These are phyloP conservation scores for Grallaria varia DNA, from an alignment of 2,113 vertebrate species.

Conservation along the genomic window DNA sequence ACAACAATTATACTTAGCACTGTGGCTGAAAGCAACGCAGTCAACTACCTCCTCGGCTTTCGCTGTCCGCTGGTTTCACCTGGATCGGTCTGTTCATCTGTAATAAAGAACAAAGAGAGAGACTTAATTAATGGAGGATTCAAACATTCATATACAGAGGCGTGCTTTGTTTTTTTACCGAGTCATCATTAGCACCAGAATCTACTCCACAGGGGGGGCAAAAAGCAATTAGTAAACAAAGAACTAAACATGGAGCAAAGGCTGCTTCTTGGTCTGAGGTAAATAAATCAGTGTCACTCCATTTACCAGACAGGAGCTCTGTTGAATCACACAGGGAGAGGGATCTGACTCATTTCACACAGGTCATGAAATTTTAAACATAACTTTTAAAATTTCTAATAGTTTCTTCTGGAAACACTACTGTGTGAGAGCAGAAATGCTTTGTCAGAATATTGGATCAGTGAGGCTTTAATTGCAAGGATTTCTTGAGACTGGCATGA, in stretches of 20 bases:
- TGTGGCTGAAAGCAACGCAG: conserved; percentile 77
- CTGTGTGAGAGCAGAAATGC: neutral
- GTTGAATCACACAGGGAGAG: neutral
- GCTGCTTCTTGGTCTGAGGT: neutral
- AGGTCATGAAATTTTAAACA: conserved; percentile 10
- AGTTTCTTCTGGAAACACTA: neutral
- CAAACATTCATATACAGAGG: neutral
- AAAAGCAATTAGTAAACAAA: neutral
- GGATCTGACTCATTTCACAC: neutral
- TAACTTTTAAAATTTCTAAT: conserved; percentile 13
- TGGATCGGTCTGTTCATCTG: conserved; percentile 99
- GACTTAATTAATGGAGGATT: neutral
- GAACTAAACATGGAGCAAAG: neutral
- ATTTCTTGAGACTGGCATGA: neutral
- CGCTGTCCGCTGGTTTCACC: conserved; percentile 99
- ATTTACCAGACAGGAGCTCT: neutral
- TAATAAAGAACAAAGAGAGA: conserved; percentile 62
- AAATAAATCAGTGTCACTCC: neutral
- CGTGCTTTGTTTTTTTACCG: neutral
- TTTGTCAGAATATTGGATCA: neutral
- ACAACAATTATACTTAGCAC: conserved; percentile 67
- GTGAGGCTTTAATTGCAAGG: conserved; percentile 2
- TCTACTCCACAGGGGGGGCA: fast-evolving
- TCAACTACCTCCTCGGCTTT: conserved; percentile 98
- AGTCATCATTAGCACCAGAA: neutral